A percentile compares a stretch with the other conserved stretches of the same genome.
These are phyloP conservation scores for Orchestia grillus DNA, from an alignment of 1,140 invertebrate species.

Conservation along the genomic window DNA sequence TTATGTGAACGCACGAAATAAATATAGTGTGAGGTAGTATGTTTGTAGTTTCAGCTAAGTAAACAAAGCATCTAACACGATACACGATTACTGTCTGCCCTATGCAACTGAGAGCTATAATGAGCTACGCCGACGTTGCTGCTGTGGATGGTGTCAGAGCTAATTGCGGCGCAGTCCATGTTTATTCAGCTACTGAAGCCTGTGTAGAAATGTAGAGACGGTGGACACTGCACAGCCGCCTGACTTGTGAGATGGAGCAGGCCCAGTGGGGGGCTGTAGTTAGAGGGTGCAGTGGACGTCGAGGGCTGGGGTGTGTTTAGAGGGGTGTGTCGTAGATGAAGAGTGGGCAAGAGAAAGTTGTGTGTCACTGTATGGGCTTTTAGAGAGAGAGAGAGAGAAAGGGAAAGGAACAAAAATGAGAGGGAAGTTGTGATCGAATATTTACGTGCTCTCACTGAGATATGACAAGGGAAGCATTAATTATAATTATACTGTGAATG, in stretches of 20 bases:
- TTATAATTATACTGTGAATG: no score
- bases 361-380: no score
- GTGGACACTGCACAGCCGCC: background rate
- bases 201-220: background rate
- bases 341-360: no score
- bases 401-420: background rate
- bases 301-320: background rate
- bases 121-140: background rate
- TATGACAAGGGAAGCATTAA: no score
- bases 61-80: background rate
- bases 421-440: background rate
- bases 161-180: background rate
- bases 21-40: no score
- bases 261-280: background rate
- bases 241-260: background rate
- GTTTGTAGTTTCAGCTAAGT: background rate
- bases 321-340: no score
- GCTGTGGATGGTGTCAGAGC: background rate
- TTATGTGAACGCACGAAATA: no score
- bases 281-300: background rate
- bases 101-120: background rate
- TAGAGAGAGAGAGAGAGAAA: no score
- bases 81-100: background rate
- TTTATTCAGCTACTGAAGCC: slow-evolving; percentile 19
- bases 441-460: background rate